A percentile compares a stretch with the other conserved stretches of the same genome.
phyloP scores from a whole-genome alignment of 2,113 vertebrate genomes.

The Saimiri boliviensis region DNA sequence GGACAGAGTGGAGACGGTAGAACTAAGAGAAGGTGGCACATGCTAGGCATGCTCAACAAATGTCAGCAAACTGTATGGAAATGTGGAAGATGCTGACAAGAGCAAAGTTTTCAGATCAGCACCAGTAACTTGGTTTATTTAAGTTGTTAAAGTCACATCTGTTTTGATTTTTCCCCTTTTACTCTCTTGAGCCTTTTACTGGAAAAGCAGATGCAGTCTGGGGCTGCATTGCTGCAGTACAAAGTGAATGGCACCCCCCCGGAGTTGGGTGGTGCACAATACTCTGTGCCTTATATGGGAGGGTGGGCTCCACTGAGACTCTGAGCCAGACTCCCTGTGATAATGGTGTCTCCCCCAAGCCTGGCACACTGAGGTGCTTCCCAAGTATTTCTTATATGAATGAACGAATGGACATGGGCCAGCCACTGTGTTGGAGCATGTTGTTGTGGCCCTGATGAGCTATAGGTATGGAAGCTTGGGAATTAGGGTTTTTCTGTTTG shows the following conservation, averaged over 20 bases:
- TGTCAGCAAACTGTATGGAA: accelerated
- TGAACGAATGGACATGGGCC: not conserved
- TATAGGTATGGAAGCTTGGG: not conserved
- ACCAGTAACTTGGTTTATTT: no score
- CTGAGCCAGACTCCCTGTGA: not conserved
- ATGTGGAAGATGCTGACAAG: no score
- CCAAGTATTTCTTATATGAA: not conserved
- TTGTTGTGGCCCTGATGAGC: not conserved
- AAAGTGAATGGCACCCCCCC: accelerated
- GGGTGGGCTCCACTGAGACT: not conserved
- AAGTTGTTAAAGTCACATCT: not conserved
- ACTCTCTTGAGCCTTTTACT: not conserved
- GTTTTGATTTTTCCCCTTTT: not conserved
- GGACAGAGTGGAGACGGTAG: not conserved
- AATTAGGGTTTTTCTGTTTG: no score
- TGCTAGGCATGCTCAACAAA: accelerated
- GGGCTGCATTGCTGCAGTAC: not conserved
- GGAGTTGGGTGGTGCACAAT: not conserved
- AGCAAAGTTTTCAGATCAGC: not conserved
- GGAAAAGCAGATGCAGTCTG: not conserved
- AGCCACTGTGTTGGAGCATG: not conserved
- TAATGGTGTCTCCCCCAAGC: not conserved
- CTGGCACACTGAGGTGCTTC: not conserved
- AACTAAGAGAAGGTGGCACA: not conserved
- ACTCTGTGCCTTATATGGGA: not conserved